Percentiles rank a stretch among this genome's conserved stretches.
Evolutionary conservation across 2,113 vertebrate species (phyloP).

Genomic region (Ranitomeya variabilis): DNA sequence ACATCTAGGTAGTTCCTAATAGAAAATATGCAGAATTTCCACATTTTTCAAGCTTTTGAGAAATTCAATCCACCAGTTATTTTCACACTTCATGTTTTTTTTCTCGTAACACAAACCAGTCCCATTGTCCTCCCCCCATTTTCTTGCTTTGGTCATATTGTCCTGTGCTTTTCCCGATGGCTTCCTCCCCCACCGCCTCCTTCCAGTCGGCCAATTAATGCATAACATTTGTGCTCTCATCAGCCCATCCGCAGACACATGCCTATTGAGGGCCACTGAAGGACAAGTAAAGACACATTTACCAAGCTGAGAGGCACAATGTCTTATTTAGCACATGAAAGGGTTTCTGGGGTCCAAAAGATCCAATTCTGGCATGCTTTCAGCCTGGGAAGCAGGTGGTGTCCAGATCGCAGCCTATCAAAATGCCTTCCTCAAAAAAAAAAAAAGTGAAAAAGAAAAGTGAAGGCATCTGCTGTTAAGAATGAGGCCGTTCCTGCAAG

Average conservation of each 20-base stretch:
- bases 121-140: background rate
- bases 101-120: background rate
- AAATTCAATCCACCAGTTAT: background rate
- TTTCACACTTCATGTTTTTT: conserved; percentile 9
- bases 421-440: conserved; percentile 45
- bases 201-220: conserved; percentile 57
- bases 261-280: conserved; percentile 61
- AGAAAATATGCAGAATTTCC: background rate
- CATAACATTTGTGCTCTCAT: conserved; percentile 54
- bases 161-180: background rate
- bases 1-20: background rate
- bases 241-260: conserved; percentile 57
- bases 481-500: conserved; percentile 34
- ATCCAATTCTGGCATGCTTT: conserved; percentile 57
- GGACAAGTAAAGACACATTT: conserved; percentile 69
- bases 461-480: conserved; percentile 52
- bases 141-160: conserved; percentile 48
- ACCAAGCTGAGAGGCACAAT: conserved; percentile 62
- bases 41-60: background rate
- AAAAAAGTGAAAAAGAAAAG: background rate
- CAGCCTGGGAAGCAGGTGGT: conserved; percentile 57
- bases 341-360: conserved; percentile 55
- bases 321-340: conserved; percentile 67
- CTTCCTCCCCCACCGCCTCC: background rate
- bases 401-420: conserved; percentile 52